A percentile compares a stretch with the other conserved stretches of the same genome.
Conservation (phyloP, 2,888 invertebrate genomes). For the Dynastes grantii region DNA sequence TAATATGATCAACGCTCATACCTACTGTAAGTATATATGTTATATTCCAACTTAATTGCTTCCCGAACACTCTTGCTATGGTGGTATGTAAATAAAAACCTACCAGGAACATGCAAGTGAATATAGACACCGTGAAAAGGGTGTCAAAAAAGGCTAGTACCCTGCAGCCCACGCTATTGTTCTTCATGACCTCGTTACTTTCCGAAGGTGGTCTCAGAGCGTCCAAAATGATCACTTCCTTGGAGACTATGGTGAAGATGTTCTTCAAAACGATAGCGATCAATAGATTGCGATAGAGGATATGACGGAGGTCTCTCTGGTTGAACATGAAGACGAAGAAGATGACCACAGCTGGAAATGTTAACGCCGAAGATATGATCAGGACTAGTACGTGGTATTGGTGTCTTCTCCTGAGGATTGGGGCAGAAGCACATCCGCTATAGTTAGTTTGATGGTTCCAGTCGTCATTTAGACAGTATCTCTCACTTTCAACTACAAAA, state of each 20-base stretch:
- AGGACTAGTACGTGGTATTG: constrained; percentile 74
- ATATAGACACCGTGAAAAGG: constrained; percentile 75
- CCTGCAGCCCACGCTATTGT: constrained; percentile 73
- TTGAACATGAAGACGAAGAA: constrained; percentile 73
- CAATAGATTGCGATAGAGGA: constrained; percentile 76
- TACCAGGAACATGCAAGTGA: constrained; percentile 80
- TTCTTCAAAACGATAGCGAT: constrained; percentile 76
- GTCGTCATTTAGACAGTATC: constrained; percentile 73
- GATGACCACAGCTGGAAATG: constrained; percentile 75
- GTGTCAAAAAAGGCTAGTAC: constrained; percentile 74
- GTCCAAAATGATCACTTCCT: constrained; percentile 75
- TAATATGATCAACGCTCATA: constrained; percentile 59
- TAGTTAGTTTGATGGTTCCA: constrained; percentile 78
- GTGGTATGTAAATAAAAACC: constrained; percentile 79
- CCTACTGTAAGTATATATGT: constrained; percentile 71
- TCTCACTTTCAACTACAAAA: constrained; percentile 74
- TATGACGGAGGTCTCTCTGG: constrained; percentile 66
- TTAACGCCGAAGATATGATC: constrained; percentile 72
- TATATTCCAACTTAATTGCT: constrained; percentile 65
- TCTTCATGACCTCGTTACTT: constrained; percentile 70
- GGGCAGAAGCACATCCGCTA: constrained; percentile 73
- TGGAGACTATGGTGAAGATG: constrained; percentile 74
- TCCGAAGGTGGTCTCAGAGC: constrained; percentile 71
- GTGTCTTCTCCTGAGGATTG: constrained; percentile 72
- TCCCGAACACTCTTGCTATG: constrained; percentile 77